These are phyloP conservation scores for Xestobium rufovillosum DNA, from an alignment of 2,888 invertebrate genomes.

Conservation along the genomic window DNA sequence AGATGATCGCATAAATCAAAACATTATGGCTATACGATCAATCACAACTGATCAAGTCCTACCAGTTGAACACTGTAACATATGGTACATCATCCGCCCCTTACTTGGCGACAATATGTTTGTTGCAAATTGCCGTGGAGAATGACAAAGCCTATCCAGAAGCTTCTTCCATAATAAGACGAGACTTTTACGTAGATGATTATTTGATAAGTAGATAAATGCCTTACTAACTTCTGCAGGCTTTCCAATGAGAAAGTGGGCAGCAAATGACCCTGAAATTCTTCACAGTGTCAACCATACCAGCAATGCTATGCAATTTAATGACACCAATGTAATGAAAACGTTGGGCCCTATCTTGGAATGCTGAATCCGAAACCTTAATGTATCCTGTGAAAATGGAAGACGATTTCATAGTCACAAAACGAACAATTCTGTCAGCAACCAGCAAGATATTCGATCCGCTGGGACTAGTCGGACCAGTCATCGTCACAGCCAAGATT, in stretches of 20 bases:
- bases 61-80: slow-evolving; percentile 20
- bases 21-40: slow-evolving; percentile 17
- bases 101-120: slow-evolving; percentile 19
- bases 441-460: slow-evolving; percentile 24
- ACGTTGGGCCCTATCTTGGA: slow-evolving; percentile 18
- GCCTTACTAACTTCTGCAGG: slow-evolving; percentile 13
- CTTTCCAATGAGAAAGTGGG: slow-evolving; percentile 20
- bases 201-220: slow-evolving; percentile 13
- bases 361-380: slow-evolving; percentile 13
- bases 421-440: slow-evolving; percentile 18
- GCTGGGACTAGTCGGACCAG: slow-evolving; percentile 21
- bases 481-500: slow-evolving; percentile 21
- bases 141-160: slow-evolving; percentile 13
- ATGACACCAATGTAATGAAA: slow-evolving; percentile 10
- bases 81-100: slow-evolving; percentile 21
- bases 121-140: slow-evolving; percentile 19
- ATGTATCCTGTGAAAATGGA: slow-evolving; percentile 11
- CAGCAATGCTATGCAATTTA: background rate
- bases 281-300: slow-evolving; percentile 5
- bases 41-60: slow-evolving; percentile 13
- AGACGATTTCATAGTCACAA: slow-evolving; percentile 7
- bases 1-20: slow-evolving; percentile 18
- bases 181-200: slow-evolving; percentile 20
- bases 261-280: slow-evolving; percentile 13
- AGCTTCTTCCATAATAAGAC: slow-evolving; percentile 14